Percentiles rank a stretch among this genome's conserved stretches.
phyloP scores from a whole-genome alignment of 2,113 vertebrate genomes.

The Chloropsis cyanopogon region DNA sequence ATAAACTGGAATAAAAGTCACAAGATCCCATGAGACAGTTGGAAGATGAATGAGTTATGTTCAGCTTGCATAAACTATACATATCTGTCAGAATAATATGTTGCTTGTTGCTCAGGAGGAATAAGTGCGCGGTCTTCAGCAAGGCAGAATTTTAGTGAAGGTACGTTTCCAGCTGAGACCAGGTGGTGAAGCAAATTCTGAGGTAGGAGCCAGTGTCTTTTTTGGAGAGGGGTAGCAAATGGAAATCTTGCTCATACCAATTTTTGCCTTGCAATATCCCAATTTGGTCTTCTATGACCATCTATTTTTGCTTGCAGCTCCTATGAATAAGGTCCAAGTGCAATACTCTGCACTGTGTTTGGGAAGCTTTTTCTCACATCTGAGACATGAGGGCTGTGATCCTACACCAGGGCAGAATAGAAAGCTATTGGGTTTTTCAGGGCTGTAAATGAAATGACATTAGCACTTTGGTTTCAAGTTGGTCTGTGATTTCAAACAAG shows the following conservation, averaged over 20 bases:
- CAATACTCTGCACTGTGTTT: not conserved
- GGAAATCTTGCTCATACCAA: not conserved
- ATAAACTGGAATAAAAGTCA: not conserved
- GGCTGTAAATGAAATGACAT: not conserved
- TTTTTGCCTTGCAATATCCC: not conserved
- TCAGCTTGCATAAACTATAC: not conserved
- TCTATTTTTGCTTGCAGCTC: not conserved
- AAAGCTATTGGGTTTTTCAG: not conserved
- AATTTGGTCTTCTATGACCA: not conserved
- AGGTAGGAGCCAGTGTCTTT: not conserved
- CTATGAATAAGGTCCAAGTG: not conserved
- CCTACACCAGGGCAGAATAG: not conserved
- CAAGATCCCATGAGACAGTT: not conserved
- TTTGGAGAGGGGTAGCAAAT: not conserved
- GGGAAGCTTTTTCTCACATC: not conserved
- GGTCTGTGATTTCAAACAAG: not conserved
- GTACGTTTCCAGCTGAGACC: not conserved
- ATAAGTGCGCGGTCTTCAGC: not conserved
- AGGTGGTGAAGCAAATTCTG: not conserved
- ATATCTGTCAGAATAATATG: not conserved
- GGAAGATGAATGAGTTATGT: not conserved
- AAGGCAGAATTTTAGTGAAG: not conserved
- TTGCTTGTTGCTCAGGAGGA: not conserved
- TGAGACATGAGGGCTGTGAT: not conserved
- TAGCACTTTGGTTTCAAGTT: not conserved